Evolutionary conservation across 2,113 vertebrate genomes (phyloP).

Genomic region (Ictalurus furcatus): DNA sequence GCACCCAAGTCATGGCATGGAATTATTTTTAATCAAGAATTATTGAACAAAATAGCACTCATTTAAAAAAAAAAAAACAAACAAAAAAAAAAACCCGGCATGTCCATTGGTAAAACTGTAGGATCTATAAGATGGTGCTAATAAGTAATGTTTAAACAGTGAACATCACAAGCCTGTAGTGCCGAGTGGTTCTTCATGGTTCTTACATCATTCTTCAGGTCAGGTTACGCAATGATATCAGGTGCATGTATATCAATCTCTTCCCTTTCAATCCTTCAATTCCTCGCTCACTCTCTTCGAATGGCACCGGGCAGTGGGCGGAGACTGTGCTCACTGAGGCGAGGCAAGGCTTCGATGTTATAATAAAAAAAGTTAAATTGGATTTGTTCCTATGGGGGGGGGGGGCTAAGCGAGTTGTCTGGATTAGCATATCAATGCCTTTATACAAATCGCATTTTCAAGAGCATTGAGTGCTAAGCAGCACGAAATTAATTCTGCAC

Average conservation of each 20-base stretch:
- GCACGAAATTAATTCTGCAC: constrained; percentile 79
- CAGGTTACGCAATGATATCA: neutral
- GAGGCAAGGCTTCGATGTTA: constrained; percentile 67
- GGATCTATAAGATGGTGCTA: neutral
- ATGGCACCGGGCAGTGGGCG: constrained; percentile 65
- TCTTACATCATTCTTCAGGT: neutral
- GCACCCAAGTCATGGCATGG: neutral
- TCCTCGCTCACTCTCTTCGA: constrained; percentile 59
- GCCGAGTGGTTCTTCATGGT: too few species aligned
- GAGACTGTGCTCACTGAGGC: constrained; percentile 69
- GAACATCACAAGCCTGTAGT: neutral
- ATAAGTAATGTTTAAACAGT: neutral
- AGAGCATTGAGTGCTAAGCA: constrained; percentile 79
- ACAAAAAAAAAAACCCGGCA: too few species aligned
- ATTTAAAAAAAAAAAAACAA: neutral
- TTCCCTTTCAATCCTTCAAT: constrained; percentile 17
- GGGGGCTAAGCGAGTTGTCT: constrained; percentile 69
- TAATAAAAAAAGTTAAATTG: constrained; percentile 82
- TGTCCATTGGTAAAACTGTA: neutral
- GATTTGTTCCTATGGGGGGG: constrained; percentile 78
- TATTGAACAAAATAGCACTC: neutral
- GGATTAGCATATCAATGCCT: constrained; percentile 83
- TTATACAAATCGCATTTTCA: constrained; percentile 81
- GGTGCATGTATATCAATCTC: neutral
- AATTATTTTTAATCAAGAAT: constrained; percentile 11